phyloP scores from a whole-genome alignment of 1,140 invertebrate species.

The Drosophila busckii region DNA sequence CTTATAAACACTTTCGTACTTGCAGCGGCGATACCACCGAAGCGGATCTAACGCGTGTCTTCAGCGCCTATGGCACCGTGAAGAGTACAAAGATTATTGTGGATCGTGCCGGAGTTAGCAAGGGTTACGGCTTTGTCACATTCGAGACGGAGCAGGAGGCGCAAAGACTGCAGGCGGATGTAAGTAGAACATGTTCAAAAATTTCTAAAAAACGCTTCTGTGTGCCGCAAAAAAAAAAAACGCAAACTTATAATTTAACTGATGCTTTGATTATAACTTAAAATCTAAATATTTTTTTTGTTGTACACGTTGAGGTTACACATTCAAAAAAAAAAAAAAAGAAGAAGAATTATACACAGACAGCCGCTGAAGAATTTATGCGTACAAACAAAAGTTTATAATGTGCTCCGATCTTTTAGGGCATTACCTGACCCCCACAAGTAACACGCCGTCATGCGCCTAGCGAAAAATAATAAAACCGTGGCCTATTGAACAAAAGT shows the following conservation, averaged over 20 bases:
- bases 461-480: too few species aligned
- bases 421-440: constrained; percentile 51
- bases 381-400: constrained; percentile 37
- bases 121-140: constrained; percentile 97
- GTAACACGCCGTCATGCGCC: constrained; percentile 13
- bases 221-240: constrained; percentile 4
- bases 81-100: constrained; percentile 96
- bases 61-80: constrained; percentile 92
- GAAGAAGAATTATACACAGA: neutral
- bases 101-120: constrained; percentile 95
- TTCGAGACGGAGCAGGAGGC: constrained; percentile 96
- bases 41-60: constrained; percentile 89
- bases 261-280: too few species aligned
- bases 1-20: too few species aligned
- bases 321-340: constrained; percentile 1
- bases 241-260: constrained; percentile 19
- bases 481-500: constrained; percentile 1
- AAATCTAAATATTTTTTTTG: too few species aligned
- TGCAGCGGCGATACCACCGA: constrained; percentile 89
- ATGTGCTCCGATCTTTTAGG: constrained; percentile 73
- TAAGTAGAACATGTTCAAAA: constrained; percentile 63
- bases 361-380: constrained; percentile 8
- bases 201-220: constrained; percentile 24
- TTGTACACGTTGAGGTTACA: neutral
- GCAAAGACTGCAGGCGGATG: constrained; percentile 85